Percentiles rank a stretch among this genome's conserved stretches.
phyloP scores from a whole-genome alignment of 2,797 vertebrate species.

The Dipus sagitta region DNA sequence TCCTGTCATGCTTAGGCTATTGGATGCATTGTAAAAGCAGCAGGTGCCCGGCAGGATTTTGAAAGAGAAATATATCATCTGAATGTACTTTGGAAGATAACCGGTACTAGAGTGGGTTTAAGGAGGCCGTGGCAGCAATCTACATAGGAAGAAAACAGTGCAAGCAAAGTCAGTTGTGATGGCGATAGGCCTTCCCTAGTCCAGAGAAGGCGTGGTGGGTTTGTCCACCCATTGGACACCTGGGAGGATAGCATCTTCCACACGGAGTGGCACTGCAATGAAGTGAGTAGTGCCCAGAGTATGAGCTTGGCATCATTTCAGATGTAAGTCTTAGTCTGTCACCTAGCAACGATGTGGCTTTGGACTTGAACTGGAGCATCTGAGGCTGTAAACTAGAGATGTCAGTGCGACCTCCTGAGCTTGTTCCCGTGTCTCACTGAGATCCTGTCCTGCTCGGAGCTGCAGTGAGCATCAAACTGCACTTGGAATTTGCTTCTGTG shows the following conservation, averaged over 20 bases:
- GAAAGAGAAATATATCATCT: background rate
- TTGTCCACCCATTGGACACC: background rate
- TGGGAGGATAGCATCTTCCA: rapidly evolving
- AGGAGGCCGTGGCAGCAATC: background rate
- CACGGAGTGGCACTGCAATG: rapidly evolving
- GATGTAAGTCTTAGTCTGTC: background rate
- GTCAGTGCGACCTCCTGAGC: background rate
- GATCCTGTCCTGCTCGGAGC: background rate
- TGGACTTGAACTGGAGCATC: background rate
- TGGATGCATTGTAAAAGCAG: background rate
- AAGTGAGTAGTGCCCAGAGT: background rate
- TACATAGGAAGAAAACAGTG: background rate
- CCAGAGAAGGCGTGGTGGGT: background rate
- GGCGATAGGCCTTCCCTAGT: rapidly evolving
- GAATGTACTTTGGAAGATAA: background rate
- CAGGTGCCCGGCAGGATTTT: background rate
- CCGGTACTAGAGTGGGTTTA: background rate
- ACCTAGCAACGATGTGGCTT: background rate
- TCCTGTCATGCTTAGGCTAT: background rate
- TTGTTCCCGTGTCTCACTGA: background rate
- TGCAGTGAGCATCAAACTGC: background rate
- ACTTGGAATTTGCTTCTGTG: constrained; percentile 1
- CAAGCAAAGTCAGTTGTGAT: background rate
- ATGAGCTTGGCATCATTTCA: too few relatives aligned
- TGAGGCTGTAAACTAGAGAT: background rate